These are phyloP conservation scores for Silurus meridionalis DNA, from an alignment of 2,113 vertebrate genomes.

Conservation along the genomic window DNA sequence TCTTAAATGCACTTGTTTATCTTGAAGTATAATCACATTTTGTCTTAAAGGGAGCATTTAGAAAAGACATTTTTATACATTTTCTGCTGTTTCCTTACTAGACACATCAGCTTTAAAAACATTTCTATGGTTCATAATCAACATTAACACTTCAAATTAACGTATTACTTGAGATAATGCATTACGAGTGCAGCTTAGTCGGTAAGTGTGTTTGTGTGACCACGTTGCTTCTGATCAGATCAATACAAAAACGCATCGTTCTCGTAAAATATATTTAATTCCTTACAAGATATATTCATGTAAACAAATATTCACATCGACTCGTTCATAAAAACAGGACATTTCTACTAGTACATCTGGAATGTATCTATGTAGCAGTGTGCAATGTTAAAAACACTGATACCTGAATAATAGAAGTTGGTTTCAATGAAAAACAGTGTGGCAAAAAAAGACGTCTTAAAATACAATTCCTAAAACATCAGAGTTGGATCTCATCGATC, in stretches of 20 bases:
- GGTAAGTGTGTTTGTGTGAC: neutral
- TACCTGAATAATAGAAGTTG: conserved; percentile 35
- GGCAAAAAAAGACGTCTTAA: neutral
- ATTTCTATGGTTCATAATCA: neutral
- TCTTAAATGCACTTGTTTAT: neutral
- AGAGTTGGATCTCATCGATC: neutral
- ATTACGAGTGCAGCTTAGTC: neutral
- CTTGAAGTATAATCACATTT: neutral
- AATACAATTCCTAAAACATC: conserved; percentile 3
- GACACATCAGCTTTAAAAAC: neutral
- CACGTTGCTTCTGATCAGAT: neutral
- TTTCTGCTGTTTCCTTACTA: neutral
- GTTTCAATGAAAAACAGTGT: neutral
- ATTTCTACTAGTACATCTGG: neutral
- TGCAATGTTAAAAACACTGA: neutral
- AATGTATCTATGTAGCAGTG: neutral
- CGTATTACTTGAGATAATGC: neutral
- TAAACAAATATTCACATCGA: conserved; percentile 8
- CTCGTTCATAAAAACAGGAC: neutral
- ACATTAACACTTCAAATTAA: neutral
- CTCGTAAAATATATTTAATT: conserved; percentile 29
- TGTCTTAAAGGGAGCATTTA: neutral
- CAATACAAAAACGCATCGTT: neutral
- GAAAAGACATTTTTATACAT: neutral
- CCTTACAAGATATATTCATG: neutral